Base-by-base conservation (phyloP, 1,140 invertebrate genomes). In the Ganaspis sp. region DNA sequence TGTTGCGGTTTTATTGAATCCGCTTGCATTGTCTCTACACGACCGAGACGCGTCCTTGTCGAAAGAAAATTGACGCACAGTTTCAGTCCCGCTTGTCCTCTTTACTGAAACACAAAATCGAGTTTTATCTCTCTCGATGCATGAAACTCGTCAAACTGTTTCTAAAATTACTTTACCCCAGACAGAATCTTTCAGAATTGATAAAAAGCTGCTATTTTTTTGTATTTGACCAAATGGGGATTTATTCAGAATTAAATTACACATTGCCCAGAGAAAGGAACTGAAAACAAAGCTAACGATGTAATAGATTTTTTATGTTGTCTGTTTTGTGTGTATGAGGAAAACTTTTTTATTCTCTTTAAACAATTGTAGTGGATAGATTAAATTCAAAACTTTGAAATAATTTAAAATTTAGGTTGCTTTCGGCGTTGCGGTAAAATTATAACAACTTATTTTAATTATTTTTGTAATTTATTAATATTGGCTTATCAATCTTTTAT, bases 1-100 rank as follows among this genome's bases (percentile, higher is more conserved):
- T 91, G 90, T 91, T 89, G 88, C 85, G 87, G 89, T 90, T 90
- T 91, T 90, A 90, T 90, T 90, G 88, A 91, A 91, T 91, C 87
- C 89, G 83, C 76, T 73, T 34, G 83, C 84, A 89, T 90, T 90
- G 89, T 90, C 84, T 84, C 82, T 78, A 77, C 80, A 83, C 84
- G 80, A 87, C 81, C 83, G 85, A 84, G 85, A 87, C 84, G 82
- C 80, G 78, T 80, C 79, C 83, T 87, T 87, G 86, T 88, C 87
- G 83, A 78, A 89, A 89, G 87, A 89, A 89, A 87, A 89, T 89
- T 89, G 84, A 82, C 82, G 87, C 81, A 77, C 78, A 77, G 74
- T 83, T 87, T 73, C 76, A 83, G 84, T 81, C 79, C 74, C 80
- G 70, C 8, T 40, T 49, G 29, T n/a, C 70, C 73, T 58, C 72